These are phyloP conservation scores for Steatornis caripensis DNA, from an alignment of 2,113 vertebrate genomes.

Conservation along the genomic window DNA sequence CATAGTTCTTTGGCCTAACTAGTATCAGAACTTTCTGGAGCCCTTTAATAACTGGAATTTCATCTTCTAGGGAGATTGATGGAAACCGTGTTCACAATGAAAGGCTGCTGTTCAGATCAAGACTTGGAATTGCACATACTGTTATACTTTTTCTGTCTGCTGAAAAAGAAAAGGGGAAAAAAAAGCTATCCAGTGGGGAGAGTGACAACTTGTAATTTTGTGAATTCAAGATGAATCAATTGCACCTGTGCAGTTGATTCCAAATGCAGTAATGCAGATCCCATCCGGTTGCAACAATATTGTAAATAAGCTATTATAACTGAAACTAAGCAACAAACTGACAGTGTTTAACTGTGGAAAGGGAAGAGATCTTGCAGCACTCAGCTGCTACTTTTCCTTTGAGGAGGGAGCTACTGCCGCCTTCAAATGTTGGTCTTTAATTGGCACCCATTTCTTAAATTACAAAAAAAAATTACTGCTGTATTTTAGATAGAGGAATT, in stretches of 20 bases:
- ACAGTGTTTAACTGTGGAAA: background rate
- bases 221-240: background rate
- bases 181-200: background rate
- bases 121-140: fast-evolving
- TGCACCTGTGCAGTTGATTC: background rate
- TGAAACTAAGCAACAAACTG: background rate
- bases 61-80: background rate
- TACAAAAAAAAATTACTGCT: background rate
- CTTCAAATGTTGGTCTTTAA: background rate
- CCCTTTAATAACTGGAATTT: background rate
- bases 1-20: background rate
- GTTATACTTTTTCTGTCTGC: background rate
- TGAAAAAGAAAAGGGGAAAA: background rate
- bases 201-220: background rate
- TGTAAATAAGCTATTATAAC: background rate
- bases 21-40: background rate
- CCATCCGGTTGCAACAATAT: background rate
- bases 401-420: background rate
- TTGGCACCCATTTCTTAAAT: background rate
- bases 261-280: background rate
- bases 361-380: background rate
- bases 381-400: background rate
- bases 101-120: background rate
- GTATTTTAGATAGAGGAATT: background rate
- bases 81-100: background rate